Percentiles rank a stretch among this genome's conserved stretches.
Evolutionary conservation across 2,797 vertebrate genomes (phyloP).

Genomic region (Mallotus villosus): DNA sequence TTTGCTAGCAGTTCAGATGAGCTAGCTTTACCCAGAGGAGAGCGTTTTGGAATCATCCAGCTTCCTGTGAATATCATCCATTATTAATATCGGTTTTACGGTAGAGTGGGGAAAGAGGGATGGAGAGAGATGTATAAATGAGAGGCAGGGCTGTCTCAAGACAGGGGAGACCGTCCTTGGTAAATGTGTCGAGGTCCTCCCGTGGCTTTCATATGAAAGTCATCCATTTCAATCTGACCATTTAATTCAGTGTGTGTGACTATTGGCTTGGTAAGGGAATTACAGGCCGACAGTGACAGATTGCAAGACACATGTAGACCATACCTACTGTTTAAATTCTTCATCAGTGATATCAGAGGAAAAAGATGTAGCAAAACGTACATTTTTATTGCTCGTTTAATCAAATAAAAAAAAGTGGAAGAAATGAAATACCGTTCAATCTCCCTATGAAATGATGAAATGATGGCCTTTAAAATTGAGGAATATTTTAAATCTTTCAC

Average conservation of each 20-base stretch:
- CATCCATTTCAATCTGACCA: constrained; percentile 63
- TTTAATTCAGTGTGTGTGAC: constrained; percentile 58
- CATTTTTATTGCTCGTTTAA: constrained; percentile 35
- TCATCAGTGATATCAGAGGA: constrained; percentile 38
- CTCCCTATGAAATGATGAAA: constrained; percentile 23
- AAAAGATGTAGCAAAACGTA: constrained; percentile 41
- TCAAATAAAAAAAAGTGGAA: constrained; percentile 15
- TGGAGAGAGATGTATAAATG: constrained; percentile 43
- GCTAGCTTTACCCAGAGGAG: constrained; percentile 27
- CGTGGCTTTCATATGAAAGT: constrained; percentile 59
- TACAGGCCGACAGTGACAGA: constrained; percentile 47
- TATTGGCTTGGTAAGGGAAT: constrained; percentile 40
- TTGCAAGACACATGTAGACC: constrained; percentile 47
- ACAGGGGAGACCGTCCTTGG: constrained; percentile 38
- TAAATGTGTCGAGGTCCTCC: constrained; percentile 47
- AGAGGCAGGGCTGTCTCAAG: constrained; percentile 35
- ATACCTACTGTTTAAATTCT: constrained; percentile 40
- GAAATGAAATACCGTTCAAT: constrained; percentile 30
- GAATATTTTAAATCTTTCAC: neutral
- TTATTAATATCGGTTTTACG: constrained; percentile 50
- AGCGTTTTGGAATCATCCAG: constrained; percentile 26
- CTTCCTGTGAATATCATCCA: constrained; percentile 55
- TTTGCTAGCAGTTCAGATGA: constrained; percentile 23
- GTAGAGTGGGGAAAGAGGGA: constrained; percentile 28
- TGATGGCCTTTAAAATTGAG: constrained; percentile 9